Evolutionary conservation across 1,140 invertebrate species (phyloP), one percentile per base, ranked within the genome.

Genomic region (Drosophila nigrodunni): DNA sequence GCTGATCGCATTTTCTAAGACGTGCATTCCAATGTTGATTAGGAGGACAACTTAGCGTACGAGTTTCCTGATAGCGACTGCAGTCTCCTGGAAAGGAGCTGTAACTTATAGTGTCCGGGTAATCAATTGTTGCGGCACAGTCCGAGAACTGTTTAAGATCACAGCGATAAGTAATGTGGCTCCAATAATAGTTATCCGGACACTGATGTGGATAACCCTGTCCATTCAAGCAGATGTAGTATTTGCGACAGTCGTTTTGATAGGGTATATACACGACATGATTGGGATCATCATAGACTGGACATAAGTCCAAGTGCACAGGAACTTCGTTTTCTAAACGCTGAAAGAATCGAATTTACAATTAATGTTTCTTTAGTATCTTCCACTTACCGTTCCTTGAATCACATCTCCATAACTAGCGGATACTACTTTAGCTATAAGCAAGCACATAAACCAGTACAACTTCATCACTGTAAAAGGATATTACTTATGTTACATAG

Each of bases 141-240:
- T 25, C 71, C 7, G 80, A 76, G 30, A 50, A 78, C 61, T 70
- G 43, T 13, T n/a, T 72, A 41, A 25, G 54, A 54, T 85, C 88
- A 49, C 89, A 91, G 6, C 80, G 76, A 37, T 86, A 78, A 7
- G 35, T 59, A 0, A 71, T 7, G n/a, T 58, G 65, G 47, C 82
- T 88, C 88, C 88, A 91, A 49, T 60, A 89, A 5, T 62, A 66
- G 21, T 78, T 74, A 0, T 49, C 11, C 9, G 89, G 89, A 59
- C 89, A 91, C 41, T 68, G 74, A n/a, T 35, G 15, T 0, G 25
- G 37, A 25, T 44, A 46, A 13, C 46, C 71, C 8, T 50, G 21
- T 0, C 81, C 81, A 3, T 50, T 69, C 0, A 34, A 7, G 46
- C 89, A 91, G n/a, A 35, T 34, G 34, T 68, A 80, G 34, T 82